These are phyloP conservation scores for Hydrophis major DNA, from an alignment of 2,797 vertebrate species.

Conservation along the genomic window DNA sequence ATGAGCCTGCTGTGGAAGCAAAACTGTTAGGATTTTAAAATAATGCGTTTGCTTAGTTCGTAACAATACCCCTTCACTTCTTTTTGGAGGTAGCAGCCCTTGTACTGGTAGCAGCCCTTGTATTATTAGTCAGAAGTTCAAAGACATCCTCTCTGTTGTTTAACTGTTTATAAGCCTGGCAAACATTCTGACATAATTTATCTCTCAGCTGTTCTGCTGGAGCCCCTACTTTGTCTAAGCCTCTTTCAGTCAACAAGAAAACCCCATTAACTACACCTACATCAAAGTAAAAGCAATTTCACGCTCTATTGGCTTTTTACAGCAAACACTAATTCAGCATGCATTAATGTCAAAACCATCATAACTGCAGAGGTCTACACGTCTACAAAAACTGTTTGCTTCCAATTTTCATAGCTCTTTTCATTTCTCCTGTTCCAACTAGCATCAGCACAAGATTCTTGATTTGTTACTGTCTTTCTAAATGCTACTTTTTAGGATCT, in stretches of 20 bases:
- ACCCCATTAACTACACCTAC: neutral
- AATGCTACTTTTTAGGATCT: neutral
- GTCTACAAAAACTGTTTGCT: neutral
- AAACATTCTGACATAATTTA: neutral
- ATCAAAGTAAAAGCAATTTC: constrained; percentile 18
- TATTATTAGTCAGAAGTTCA: neutral
- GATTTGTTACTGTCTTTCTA: neutral
- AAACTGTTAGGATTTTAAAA: too few relatives aligned
- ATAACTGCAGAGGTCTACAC: constrained; percentile 2
- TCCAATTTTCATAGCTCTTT: neutral
- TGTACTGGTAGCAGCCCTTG: too few relatives aligned
- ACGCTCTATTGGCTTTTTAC: constrained; percentile 16
- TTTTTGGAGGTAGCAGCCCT: too few relatives aligned
- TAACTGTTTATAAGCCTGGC: neutral
- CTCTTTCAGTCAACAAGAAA: neutral
- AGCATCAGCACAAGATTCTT: neutral
- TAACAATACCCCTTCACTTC: neutral
- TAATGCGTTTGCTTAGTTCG: too few relatives aligned
- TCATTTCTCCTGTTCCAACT: neutral
- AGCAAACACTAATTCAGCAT: constrained; percentile 14
- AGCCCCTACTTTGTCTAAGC: neutral
- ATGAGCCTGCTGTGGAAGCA: too few relatives aligned
- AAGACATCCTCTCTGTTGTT: neutral
- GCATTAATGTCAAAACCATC: constrained; percentile 10
- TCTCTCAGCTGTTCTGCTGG: neutral